phyloP scores from a whole-genome alignment of 2,113 vertebrate genomes.

The Zootoca vivipara region DNA sequence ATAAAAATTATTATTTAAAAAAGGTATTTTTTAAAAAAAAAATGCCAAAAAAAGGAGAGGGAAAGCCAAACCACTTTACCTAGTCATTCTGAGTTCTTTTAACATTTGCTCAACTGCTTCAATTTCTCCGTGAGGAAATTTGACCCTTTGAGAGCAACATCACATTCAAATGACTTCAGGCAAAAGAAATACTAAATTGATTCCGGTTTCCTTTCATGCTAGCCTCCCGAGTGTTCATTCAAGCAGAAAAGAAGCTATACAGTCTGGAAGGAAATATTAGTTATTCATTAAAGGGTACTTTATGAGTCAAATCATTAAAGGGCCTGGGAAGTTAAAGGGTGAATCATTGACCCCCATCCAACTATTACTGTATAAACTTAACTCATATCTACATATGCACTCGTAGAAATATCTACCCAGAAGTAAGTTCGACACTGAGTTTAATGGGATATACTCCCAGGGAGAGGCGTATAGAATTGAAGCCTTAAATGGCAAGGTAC shows the following conservation, averaged over 20 bases:
- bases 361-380: neutral
- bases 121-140: constrained; percentile 8
- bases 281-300: constrained; percentile 2
- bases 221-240: neutral
- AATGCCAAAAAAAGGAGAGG: neutral
- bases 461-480: neutral
- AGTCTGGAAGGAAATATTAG: neutral
- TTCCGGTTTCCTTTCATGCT: neutral
- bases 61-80: neutral
- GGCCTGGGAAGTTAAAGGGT: neutral
- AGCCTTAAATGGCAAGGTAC: neutral
- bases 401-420: neutral
- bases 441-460: neutral
- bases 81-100: neutral
- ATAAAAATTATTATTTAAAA: neutral
- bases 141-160: neutral
- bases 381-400: neutral
- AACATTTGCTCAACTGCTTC: neutral
- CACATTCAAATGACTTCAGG: neutral
- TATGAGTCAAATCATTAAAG: neutral
- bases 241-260: neutral
- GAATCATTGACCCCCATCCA: neutral
- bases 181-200: constrained; percentile 18
- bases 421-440: neutral
- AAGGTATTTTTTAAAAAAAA: neutral